Evolutionary conservation across 2,888 invertebrate species (phyloP), one percentile per base, ranked within the genome.

Genomic region (Cosmorhoe ocellata): DNA sequence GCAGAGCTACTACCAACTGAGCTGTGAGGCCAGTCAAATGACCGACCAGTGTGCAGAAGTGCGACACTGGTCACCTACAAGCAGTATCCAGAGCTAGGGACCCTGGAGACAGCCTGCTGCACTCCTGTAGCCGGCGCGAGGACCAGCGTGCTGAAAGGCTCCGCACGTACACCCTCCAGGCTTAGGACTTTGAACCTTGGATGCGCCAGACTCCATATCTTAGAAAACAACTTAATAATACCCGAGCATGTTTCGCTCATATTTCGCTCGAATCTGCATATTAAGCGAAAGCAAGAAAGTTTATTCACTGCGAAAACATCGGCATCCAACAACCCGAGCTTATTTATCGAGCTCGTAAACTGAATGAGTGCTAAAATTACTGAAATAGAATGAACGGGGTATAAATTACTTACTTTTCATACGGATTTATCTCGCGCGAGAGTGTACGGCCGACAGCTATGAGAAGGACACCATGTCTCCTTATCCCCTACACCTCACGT

Each of bases 241-340:
- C 42, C 33, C 13, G 24, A 44, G 26, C 52, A 47, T 52, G 47
- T 47, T 43, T 44, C 31, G 39, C 52, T 27, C 43, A 39, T 52
- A 52, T 52, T 34, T 47, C 31, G 36, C 34, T 43, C 5, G 30
- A 43, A 52, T 48, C 52, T 52, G 27, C 52, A 47, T 52, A 44
- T 39, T 44, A 52, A 48, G 42, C 14, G 51, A 46, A 31, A 37
- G 37, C 24, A 18, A 11, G 26, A 45, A 41, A 51, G 14, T 42
- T 42, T 43, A 50, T 51, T 51, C 38, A 14, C 37, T 34, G 51
- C n/a, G 26, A 38, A 33, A 24, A 33, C 28, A 27, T 49, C 12
- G 42, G n/a, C 37, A 28, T 39, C 22, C 28, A 33, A 43, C 38
- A 30, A 39, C n/a, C 32, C 3, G 31, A 42, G 27, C 22, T 30